These are phyloP conservation scores for Galeopsomyia nigrocyanea DNA, from an alignment of 2,888 invertebrate genomes.

Conservation along the genomic window DNA sequence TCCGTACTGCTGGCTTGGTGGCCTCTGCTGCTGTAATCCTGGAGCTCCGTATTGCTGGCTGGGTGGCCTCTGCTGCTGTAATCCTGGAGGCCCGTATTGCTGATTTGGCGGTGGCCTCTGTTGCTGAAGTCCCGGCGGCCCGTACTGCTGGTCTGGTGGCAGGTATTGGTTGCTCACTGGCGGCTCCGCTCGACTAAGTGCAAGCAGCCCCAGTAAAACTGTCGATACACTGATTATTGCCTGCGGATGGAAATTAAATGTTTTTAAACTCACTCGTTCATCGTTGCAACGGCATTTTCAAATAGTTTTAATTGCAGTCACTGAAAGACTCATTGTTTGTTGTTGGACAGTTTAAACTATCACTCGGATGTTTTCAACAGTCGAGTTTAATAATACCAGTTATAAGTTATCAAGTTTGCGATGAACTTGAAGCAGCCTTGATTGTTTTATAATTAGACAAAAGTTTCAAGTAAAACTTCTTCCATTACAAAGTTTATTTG, in stretches of 20 bases:
- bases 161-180: constrained; percentile 60
- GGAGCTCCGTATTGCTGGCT: constrained; percentile 54
- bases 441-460: no score
- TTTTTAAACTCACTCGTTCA: no score
- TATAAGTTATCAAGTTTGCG: no score
- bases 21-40: constrained; percentile 38
- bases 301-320: no score
- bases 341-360: no score
- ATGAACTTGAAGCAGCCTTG: no score
- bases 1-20: constrained; percentile 55
- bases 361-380: no score
- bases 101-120: constrained; percentile 57
- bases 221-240: constrained; percentile 10
- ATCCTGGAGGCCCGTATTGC: constrained; percentile 51
- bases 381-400: no score
- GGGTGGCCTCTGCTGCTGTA: constrained; percentile 43
- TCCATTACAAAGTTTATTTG: no score
- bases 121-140: constrained; percentile 49
- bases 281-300: no score
- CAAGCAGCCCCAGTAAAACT: constrained; percentile 28
- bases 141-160: constrained; percentile 61
- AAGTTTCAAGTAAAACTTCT: no score
- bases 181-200: constrained; percentile 58
- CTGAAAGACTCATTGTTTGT: no score
- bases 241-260: constrained; percentile 1